Evolutionary conservation across 1,140 invertebrate species (phyloP).

Genomic region (Aradophagus sp.): DNA sequence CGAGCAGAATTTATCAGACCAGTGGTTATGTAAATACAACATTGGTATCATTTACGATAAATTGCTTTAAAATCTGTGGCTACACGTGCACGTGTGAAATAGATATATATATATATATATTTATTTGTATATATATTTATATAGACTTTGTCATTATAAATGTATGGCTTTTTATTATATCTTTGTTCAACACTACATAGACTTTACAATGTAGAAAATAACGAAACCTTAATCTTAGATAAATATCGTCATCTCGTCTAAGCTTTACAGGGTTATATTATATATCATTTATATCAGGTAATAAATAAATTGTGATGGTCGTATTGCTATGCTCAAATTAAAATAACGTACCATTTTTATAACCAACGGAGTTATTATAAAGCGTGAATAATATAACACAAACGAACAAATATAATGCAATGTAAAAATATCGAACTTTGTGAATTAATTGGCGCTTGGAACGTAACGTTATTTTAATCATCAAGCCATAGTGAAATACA

Average conservation of each 20-base stretch:
- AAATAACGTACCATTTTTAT: slow-evolving; percentile 24
- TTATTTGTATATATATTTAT: too few species aligned
- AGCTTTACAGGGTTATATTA: slow-evolving; percentile 28
- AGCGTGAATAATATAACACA: too few species aligned
- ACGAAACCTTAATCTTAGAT: slow-evolving; percentile 61
- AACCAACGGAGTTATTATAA: too few species aligned
- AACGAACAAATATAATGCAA: too few species aligned
- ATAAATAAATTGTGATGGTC: slow-evolving; percentile 31
- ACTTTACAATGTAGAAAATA: slow-evolving; percentile 71
- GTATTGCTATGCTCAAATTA: slow-evolving; percentile 19
- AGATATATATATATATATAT: too few species aligned
- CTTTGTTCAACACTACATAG: slow-evolving; percentile 67
- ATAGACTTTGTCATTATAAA: slow-evolving; percentile 54
- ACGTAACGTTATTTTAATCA: slow-evolving; percentile 37
- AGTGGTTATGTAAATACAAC: too few species aligned
- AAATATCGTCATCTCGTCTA: slow-evolving; percentile 47
- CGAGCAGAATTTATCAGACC: too few species aligned
- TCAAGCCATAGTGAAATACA: slow-evolving; percentile 21
- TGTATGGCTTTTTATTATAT: slow-evolving; percentile 58
- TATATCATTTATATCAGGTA: slow-evolving; percentile 32
- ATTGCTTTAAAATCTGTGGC: too few species aligned
- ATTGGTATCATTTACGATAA: too few species aligned
- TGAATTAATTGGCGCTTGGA: too few species aligned
- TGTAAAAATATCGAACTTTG: too few species aligned
- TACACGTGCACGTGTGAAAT: slow-evolving; percentile 44